phyloP scores from a whole-genome alignment of 2,888 invertebrate species.

The Tenthredo notha region DNA sequence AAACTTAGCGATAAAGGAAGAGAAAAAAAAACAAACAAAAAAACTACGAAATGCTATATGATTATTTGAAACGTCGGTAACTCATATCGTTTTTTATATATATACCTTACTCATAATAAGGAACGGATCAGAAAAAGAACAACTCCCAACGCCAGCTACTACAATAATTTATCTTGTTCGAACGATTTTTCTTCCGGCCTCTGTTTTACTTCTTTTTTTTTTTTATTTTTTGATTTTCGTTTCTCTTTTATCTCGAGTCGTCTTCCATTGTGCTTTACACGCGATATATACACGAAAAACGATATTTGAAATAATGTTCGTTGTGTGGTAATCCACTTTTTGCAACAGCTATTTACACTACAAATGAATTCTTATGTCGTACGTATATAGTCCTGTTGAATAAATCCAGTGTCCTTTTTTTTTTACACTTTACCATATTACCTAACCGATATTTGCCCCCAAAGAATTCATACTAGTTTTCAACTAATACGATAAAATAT shows the following conservation, averaged over 20 bases:
- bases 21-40: neutral
- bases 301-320: slow-evolving; percentile 18
- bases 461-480: neutral
- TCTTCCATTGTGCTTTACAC: slow-evolving; percentile 13
- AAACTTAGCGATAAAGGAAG: neutral
- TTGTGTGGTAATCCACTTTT: neutral
- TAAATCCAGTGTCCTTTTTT: neutral
- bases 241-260: neutral
- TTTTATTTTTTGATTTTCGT: neutral
- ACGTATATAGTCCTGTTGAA: neutral
- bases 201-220: neutral
- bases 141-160: slow-evolving; percentile 6
- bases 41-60: neutral
- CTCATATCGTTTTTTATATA: neutral
- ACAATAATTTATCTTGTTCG: slow-evolving; percentile 30
- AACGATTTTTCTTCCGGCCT: slow-evolving; percentile 12
- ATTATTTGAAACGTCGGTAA: neutral
- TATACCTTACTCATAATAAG: neutral
- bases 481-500: neutral
- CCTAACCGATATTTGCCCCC: neutral
- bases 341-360: neutral
- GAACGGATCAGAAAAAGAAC: slow-evolving; percentile 16
- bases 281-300: slow-evolving; percentile 17
- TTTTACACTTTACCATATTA: neutral
- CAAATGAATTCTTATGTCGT: neutral